phyloP scores from a whole-genome alignment of 2,888 invertebrate species.

The Odontomyia ornata region DNA sequence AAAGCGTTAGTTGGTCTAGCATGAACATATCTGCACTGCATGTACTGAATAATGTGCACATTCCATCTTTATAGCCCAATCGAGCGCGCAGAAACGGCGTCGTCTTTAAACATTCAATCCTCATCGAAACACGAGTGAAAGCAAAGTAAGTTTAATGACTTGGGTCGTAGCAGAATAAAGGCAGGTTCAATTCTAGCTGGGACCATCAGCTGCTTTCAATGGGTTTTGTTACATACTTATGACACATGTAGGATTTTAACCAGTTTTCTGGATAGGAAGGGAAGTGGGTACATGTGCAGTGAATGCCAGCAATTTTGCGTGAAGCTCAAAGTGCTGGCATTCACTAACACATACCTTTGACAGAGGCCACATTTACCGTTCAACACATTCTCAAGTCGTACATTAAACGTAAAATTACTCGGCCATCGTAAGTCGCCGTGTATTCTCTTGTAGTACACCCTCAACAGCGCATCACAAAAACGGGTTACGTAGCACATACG shows the following conservation, averaged over 20 bases:
- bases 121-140: not conserved
- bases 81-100: conserved; percentile 26
- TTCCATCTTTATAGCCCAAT: not conserved
- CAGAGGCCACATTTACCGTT: too few species aligned
- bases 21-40: not conserved
- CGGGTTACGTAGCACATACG: too few species aligned
- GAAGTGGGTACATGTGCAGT: conserved; percentile 23
- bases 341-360: too few species aligned
- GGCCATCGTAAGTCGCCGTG: too few species aligned
- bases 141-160: conserved; percentile 34
- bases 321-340: conserved; percentile 14
- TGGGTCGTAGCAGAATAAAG: not conserved
- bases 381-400: too few species aligned
- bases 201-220: too few species aligned
- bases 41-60: not conserved
- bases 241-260: conserved; percentile 21
- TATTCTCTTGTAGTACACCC: too few species aligned
- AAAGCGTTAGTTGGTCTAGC: not conserved
- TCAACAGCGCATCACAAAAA: too few species aligned
- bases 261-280: not conserved
- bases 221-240: too few species aligned
- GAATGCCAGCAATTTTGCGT: not conserved
- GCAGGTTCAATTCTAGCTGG: not conserved
- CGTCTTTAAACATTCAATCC: too few species aligned
- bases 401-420: too few species aligned